Evolutionary conservation across 1,140 invertebrate species (phyloP).

Genomic region (Neodiprion virginianus): DNA sequence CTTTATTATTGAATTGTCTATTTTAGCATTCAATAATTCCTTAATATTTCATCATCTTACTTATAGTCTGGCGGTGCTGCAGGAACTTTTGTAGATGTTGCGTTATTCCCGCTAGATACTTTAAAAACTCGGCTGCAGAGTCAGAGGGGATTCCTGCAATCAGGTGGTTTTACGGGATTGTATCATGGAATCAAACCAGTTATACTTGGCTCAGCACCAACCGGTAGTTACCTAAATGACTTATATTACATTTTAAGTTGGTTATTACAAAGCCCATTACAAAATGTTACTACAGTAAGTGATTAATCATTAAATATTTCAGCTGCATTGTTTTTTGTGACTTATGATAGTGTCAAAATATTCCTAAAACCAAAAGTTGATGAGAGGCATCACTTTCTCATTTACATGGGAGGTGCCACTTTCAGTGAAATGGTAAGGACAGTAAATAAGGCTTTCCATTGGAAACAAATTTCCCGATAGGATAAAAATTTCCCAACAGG

Average conservation of each 20-base stretch:
- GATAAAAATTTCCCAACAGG: too few species aligned
- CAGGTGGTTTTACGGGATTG: constrained; percentile 86
- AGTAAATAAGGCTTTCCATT: background rate
- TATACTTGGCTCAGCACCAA: constrained; percentile 83
- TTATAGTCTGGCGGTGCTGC: constrained; percentile 73
- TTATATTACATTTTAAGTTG: background rate
- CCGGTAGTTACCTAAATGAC: constrained; percentile 55
- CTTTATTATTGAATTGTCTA: too few species aligned
- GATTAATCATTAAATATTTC: constrained; percentile 39
- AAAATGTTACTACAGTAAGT: background rate
- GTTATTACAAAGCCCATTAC: background rate
- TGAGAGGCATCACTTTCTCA: constrained; percentile 65
- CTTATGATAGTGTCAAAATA: constrained; percentile 82
- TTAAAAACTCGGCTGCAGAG: constrained; percentile 92
- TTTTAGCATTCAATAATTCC: too few species aligned
- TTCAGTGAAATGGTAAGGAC: constrained; percentile 79
- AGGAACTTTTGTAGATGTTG: constrained; percentile 76
- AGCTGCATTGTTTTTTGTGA: constrained; percentile 87
- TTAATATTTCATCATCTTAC: background rate
- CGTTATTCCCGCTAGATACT: constrained; percentile 90
- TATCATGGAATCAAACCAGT: constrained; percentile 87
- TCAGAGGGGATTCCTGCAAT: constrained; percentile 78
- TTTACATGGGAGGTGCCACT: constrained; percentile 80
- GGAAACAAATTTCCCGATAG: background rate
- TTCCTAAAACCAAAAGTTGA: constrained; percentile 54